Conservation (phyloP, 1,140 invertebrate genomes). For the Caerostris extrusa region DNA sequence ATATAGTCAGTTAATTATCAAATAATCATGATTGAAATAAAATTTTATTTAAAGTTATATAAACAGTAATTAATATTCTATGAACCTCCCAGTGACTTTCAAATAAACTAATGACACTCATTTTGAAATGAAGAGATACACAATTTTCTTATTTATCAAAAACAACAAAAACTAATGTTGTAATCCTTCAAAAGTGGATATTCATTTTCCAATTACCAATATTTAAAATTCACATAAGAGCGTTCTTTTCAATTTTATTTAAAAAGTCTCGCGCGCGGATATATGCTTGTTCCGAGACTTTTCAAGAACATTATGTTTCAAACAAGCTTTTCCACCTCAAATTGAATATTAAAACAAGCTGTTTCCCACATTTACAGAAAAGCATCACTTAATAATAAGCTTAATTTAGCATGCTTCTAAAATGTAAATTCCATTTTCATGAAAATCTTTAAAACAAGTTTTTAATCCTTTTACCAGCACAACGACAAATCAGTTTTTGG, state of each 20-base stretch:
- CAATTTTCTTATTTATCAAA: not conserved
- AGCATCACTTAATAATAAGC: constrained; percentile 23
- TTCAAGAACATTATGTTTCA: not conserved
- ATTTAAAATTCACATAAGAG: not conserved
- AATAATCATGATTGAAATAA: not conserved
- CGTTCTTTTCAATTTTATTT: not conserved
- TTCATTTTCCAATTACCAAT: not conserved
- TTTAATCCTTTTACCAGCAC: constrained; percentile 43
- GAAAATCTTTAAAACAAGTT: not conserved
- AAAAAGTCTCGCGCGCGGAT: not conserved
- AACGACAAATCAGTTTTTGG: not conserved
- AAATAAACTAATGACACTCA: not conserved
- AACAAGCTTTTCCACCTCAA: not conserved
- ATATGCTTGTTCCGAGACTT: not conserved
- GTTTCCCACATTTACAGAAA: not conserved
- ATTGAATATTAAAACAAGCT: constrained; percentile 34
- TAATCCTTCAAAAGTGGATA: not conserved
- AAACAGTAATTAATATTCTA: too few relatives aligned
- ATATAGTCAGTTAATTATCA: not conserved
- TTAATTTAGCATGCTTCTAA: not conserved
- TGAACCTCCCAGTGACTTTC: too few relatives aligned
- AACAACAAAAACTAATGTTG: not conserved
- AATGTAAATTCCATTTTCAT: constrained; percentile 26
- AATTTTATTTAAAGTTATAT: not conserved
- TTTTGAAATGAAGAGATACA: not conserved